A percentile compares a stretch with the other conserved stretches of the same genome.
phyloP scores from a whole-genome alignment of 1,140 invertebrate genomes.

The Heliconius hermathena region DNA sequence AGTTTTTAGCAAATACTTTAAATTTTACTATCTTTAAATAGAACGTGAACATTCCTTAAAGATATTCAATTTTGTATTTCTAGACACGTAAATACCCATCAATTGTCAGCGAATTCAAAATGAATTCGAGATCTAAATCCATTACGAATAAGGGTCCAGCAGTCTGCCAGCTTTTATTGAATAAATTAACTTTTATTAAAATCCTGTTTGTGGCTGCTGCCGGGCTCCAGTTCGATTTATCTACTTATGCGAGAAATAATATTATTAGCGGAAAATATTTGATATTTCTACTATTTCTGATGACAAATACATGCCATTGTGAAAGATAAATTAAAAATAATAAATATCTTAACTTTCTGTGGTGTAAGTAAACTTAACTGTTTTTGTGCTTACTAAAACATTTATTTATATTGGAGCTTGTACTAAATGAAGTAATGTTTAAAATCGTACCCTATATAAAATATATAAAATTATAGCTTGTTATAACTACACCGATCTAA shows the following conservation, averaged over 20 bases:
- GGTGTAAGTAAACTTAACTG: neutral
- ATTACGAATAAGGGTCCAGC: slow-evolving; percentile 57
- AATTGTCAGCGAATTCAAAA: slow-evolving; percentile 57
- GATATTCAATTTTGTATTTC: slow-evolving; percentile 26
- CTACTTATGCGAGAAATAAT: slow-evolving; percentile 55
- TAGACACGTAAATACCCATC: slow-evolving; percentile 27
- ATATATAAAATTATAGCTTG: neutral
- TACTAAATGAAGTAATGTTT: neutral
- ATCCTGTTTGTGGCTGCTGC: slow-evolving; percentile 64
- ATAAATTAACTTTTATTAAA: slow-evolving; percentile 78
- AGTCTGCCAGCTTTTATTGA: slow-evolving; percentile 66
- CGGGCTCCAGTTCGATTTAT: slow-evolving; percentile 46
- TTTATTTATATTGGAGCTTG: neutral
- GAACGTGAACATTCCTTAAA: slow-evolving; percentile 1
- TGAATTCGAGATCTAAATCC: slow-evolving; percentile 58
- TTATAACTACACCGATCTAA: neutral
- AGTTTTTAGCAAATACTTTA: neutral
- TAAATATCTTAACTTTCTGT: neutral
- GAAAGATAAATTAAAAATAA: neutral
- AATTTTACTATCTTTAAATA: neutral
- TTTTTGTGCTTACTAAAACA: neutral
- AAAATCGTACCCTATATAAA: neutral
- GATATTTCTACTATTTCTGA: slow-evolving; percentile 4
- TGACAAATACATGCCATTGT: neutral
- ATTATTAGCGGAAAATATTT: slow-evolving; percentile 15